Evolutionary conservation across 1,140 invertebrate genomes (phyloP), one percentile per base, ranked within the genome.

Genomic region (Pseudomyrmex sp.): DNA sequence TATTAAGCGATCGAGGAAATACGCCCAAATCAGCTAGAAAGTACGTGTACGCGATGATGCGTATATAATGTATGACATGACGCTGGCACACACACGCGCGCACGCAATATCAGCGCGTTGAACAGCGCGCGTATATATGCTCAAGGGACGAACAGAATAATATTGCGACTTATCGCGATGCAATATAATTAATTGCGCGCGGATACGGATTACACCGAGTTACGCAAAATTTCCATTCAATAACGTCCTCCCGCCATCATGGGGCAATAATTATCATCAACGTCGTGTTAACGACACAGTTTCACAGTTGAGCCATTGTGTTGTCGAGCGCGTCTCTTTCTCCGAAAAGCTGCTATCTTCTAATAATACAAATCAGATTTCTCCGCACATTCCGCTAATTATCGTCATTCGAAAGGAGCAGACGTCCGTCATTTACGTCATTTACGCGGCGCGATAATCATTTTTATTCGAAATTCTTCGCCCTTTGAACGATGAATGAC

Each of bases 161-260:
- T 54, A 65, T 88, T 77, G 68, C 73, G 76, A 82, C 73, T 65
- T 88, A 88, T 88, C 77, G 18, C 61, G 56, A 74, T 54, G 76
- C 62, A 46, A 88, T 88, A 35, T 35, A 88, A 88, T 88, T 88
- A 88, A 88, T 88, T 83, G 86, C 73, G 83, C 70, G 68, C 86
- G 77, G 52, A 73, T 84, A 82, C 80, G 86, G 86, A 88, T 88
- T 88, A 88, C 83, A 82, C 46, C 35, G 61, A 85, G 85, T 88
- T 82, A 83, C 72, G 56, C 62, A 75, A 59, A 75, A 88, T 88
- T 88, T 85, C 68, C 86, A 79, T 82, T 88, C 83, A 85, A 88
- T 88, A 85, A 61, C 26, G 66, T 48, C 50, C 35, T 35, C 35
- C 35, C 70, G 48, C 68, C 73, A 87, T 88, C 74, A 54, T 52